A percentile compares a stretch with the other conserved stretches of the same genome.
Evolutionary conservation across 2,888 invertebrate genomes (phyloP).

Genomic region (Xanthostigma xanthostigma): DNA sequence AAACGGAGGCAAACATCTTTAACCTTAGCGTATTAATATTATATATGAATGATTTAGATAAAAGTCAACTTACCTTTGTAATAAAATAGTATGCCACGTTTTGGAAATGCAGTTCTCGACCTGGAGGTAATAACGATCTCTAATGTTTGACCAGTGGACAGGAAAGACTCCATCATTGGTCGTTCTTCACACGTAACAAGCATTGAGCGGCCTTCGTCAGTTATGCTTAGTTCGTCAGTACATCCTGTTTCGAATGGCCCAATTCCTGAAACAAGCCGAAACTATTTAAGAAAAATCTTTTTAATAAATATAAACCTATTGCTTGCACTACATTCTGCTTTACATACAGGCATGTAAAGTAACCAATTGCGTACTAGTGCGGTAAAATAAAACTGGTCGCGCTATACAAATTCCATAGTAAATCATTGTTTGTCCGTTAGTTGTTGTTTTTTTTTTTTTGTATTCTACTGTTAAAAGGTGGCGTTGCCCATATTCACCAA

Average conservation of each 20-base stretch:
- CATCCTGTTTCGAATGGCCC: constrained; percentile 35
- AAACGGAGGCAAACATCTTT: no score
- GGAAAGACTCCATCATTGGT: constrained; percentile 32
- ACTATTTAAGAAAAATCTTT: neutral
- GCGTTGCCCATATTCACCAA: no score
- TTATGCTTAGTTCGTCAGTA: constrained; percentile 35
- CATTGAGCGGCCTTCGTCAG: constrained; percentile 33
- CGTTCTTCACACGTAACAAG: constrained; percentile 39
- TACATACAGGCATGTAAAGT: no score
- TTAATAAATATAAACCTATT: neutral
- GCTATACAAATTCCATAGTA: no score
- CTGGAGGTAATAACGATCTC: constrained; percentile 32
- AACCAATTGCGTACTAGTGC: no score
- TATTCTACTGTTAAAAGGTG: no score
- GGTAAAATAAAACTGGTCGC: no score
- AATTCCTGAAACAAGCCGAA: constrained; percentile 23
- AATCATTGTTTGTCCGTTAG: no score
- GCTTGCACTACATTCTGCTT: no score
- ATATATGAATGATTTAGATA: no score
- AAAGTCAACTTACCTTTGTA: constrained; percentile 38
- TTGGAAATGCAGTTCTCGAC: constrained; percentile 37
- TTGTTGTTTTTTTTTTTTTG: no score
- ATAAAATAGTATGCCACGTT: constrained; percentile 47
- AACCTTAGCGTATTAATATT: no score
- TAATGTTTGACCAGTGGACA: constrained; percentile 29